Base-by-base conservation (phyloP, 2,888 invertebrate species). In the Encarsia formosa region DNA sequence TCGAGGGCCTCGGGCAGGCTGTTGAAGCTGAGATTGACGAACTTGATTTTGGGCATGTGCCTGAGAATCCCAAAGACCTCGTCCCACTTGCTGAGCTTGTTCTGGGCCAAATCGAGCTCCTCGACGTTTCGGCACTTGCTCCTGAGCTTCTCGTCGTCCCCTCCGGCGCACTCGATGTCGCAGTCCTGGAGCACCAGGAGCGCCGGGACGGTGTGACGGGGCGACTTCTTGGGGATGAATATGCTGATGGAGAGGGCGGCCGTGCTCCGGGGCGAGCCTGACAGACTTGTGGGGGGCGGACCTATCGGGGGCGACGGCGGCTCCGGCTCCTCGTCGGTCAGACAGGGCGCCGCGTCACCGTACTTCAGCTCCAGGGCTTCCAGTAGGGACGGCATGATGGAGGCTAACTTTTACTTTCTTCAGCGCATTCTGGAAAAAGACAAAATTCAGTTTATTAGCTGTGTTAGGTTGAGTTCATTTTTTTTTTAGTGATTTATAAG, bases 51-150 rank as follows among this genome's bases (percentile, higher is more conserved):
- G 23, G 94, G 94, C 81, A 93, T 90, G 70, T 90, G 87, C 68
- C 87, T 83, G 57, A 96, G 75, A 65, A 96, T 89, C 55, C 85
- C 86, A 70, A 93, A 88, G 20, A 96, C 85, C 81, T 96, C 93
- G 62, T 83, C 81, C 93, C 95, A 94, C 67, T 89, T 85, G 55
- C 85, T 83, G 19, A 96, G 81, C 71, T 88, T 87, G 75, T 97
- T 97, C 71, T 94, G 91, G 34, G 95, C 93, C 63, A 97, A 80
- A 74, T 97, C 96, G 62, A 96, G 80, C 74, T 96, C 96, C 63
- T 90, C 87, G n/a, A 96, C 94, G 63, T 88, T 86, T 46, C 87
- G 85, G 71, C 91, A 93, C 72, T 90, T 90, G 62, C 86, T 87
- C 32, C 86, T 84, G 49, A 93, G 79, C 40, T 73, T 73, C 56